phyloP scores from a whole-genome alignment of 2,888 invertebrate species.

The Biston stratarius region DNA sequence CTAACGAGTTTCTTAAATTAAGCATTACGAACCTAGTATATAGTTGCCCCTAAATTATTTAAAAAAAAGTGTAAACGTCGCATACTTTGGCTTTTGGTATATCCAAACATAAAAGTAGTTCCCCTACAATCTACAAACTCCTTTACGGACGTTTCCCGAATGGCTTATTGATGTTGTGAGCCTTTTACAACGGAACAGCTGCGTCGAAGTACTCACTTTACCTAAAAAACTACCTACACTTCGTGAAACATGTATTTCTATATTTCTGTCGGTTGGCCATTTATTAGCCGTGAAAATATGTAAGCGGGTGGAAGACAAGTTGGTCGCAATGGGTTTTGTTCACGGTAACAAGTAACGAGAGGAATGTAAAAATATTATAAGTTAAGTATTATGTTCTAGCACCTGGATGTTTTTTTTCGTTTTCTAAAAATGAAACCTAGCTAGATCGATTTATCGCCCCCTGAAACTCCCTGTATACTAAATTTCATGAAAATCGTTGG shows the following conservation, averaged over 20 bases:
- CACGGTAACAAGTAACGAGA: too few relatives aligned
- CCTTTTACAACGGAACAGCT: slow-evolving; percentile 73
- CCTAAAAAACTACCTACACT: slow-evolving; percentile 50
- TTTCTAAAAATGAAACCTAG: too few relatives aligned
- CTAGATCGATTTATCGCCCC: too few relatives aligned
- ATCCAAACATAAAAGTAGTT: slow-evolving; percentile 3
- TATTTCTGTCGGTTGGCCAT: slow-evolving; percentile 2
- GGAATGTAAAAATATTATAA: too few relatives aligned
- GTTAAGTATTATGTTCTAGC: too few relatives aligned
- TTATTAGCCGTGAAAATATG: slow-evolving; percentile 21
- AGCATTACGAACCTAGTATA: too few relatives aligned
- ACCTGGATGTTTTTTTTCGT: too few relatives aligned
- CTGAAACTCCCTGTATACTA: too few relatives aligned
- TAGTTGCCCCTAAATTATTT: too few relatives aligned
- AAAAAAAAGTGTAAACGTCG: neutral
- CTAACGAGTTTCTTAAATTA: too few relatives aligned
- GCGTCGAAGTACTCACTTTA: slow-evolving; percentile 51
- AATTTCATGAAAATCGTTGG: too few relatives aligned
- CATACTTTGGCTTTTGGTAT: neutral
- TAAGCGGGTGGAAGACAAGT: neutral
- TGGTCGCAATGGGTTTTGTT: neutral
- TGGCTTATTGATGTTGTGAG: slow-evolving; percentile 79
- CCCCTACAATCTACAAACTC: slow-evolving; percentile 42
- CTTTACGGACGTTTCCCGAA: slow-evolving; percentile 66
- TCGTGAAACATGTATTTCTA: slow-evolving; percentile 49